Conservation (phyloP, 2,113 vertebrate genomes). For the Perca schrenkii region DNA sequence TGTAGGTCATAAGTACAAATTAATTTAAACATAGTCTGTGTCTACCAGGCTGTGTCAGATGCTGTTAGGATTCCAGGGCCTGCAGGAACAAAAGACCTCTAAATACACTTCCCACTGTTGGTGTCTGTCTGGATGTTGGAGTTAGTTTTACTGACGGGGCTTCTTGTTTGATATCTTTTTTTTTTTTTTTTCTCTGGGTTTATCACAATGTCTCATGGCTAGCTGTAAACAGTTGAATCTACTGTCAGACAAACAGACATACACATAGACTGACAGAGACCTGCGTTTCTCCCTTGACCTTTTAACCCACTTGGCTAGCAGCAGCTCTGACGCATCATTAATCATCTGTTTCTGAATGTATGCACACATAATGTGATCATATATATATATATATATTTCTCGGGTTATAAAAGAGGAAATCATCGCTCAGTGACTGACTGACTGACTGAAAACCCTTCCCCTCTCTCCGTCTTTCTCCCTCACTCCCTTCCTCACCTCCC, state of each 20-base stretch:
- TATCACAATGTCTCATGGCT: slow-evolving; percentile 26
- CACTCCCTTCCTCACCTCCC: not conserved
- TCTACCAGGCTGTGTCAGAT: slow-evolving; percentile 56
- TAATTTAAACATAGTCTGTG: slow-evolving; percentile 28
- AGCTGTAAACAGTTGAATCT: slow-evolving; percentile 15
- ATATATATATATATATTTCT: not conserved
- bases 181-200: slow-evolving; percentile 21
- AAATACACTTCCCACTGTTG: slow-evolving; percentile 30
- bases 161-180: slow-evolving; percentile 19
- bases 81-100: slow-evolving; percentile 48
- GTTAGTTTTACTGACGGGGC: slow-evolving; percentile 30
- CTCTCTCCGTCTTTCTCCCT: too few species aligned
- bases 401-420: not conserved
- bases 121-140: slow-evolving; percentile 11
- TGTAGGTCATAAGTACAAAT: slow-evolving; percentile 8
- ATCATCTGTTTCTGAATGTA: slow-evolving; percentile 47
- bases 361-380: not conserved
- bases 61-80: slow-evolving; percentile 40
- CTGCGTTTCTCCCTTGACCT: slow-evolving; percentile 44
- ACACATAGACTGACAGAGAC: slow-evolving; percentile 20
- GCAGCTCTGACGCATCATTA: slow-evolving; percentile 37
- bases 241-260: slow-evolving; percentile 9
- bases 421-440: not conserved
- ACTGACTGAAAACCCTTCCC: slow-evolving; percentile 8
- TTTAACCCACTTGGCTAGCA: slow-evolving; percentile 48